Conservation (phyloP, 2,888 invertebrate genomes). For the Actias luna region DNA sequence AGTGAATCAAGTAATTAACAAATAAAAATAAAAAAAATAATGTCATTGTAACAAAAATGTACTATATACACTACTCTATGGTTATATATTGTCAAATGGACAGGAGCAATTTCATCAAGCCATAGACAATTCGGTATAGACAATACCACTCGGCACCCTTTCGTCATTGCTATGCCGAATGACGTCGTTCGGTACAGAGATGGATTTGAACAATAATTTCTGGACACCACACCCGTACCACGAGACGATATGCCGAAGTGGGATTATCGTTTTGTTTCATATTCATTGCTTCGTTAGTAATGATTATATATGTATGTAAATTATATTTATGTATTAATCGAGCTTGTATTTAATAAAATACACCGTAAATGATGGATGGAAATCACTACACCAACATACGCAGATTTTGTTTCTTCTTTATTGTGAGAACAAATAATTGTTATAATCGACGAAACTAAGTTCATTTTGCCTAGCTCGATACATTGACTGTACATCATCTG, state of each 20-base stretch:
- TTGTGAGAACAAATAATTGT: too few species aligned
- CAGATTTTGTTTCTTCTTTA: too few species aligned
- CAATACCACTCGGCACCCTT: conserved; percentile 54
- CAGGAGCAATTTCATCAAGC: conserved; percentile 42
- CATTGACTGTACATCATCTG: too few species aligned
- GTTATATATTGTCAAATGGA: not conserved
- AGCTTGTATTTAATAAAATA: too few species aligned
- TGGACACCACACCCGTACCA: conserved; percentile 56
- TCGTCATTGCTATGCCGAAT: conserved; percentile 76
- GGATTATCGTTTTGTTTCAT: conserved; percentile 14
- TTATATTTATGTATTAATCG: too few species aligned
- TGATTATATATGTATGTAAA: not conserved
- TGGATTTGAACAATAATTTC: conserved; percentile 78
- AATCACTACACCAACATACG: too few species aligned
- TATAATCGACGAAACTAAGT: too few species aligned
- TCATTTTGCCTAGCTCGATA: too few species aligned
- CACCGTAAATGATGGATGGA: too few species aligned
- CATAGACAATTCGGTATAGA: conserved; percentile 42
- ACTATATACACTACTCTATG: not conserved
- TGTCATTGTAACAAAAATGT: not conserved
- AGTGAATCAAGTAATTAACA: too few species aligned
- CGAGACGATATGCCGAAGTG: conserved; percentile 15
- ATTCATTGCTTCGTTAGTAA: conserved; percentile 39
- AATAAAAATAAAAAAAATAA: too few species aligned
- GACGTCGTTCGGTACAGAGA: conserved; percentile 76